phyloP scores from a whole-genome alignment of 2,888 invertebrate species.

The Parthenolecanium corni region DNA sequence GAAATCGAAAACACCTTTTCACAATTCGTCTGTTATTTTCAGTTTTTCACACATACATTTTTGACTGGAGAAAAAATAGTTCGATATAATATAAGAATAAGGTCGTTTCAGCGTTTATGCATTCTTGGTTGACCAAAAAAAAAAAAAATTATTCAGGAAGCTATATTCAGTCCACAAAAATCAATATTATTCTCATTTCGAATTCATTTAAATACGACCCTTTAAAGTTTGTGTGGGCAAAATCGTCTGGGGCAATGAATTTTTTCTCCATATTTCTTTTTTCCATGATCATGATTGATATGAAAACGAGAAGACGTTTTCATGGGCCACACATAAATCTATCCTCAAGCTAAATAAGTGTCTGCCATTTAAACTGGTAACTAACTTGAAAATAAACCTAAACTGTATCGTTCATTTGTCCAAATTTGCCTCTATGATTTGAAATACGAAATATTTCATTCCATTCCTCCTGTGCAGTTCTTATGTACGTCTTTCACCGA shows the following conservation, averaged over 20 bases:
- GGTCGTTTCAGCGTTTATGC: not conserved
- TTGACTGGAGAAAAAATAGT: no score
- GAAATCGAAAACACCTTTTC: not conserved
- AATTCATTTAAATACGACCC: slow-evolving; percentile 18
- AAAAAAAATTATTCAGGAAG: no score
- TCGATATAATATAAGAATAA: not conserved
- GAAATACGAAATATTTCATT: no score
- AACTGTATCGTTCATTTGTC: slow-evolving; percentile 19
- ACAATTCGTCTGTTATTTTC: not conserved
- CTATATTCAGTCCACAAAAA: no score
- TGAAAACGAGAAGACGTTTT: not conserved
- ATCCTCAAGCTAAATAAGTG: slow-evolving; percentile 12
- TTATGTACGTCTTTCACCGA: no score
- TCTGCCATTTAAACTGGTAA: slow-evolving; percentile 21
- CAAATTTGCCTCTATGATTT: no score
- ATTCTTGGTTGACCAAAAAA: no score
- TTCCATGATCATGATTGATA: slow-evolving; percentile 3
- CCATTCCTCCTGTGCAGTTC: no score
- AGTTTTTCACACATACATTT: no score
- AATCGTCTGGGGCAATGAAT: not conserved
- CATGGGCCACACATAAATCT: slow-evolving; percentile 27
- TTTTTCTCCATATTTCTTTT: no score
- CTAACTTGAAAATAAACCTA: slow-evolving; percentile 15
- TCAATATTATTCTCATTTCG: slow-evolving; percentile 20
- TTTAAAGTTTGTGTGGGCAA: slow-evolving; percentile 22